Evolutionary conservation across 2,797 vertebrate genomes (phyloP).

Genomic region (Typhlichthys eigenmanni): DNA sequence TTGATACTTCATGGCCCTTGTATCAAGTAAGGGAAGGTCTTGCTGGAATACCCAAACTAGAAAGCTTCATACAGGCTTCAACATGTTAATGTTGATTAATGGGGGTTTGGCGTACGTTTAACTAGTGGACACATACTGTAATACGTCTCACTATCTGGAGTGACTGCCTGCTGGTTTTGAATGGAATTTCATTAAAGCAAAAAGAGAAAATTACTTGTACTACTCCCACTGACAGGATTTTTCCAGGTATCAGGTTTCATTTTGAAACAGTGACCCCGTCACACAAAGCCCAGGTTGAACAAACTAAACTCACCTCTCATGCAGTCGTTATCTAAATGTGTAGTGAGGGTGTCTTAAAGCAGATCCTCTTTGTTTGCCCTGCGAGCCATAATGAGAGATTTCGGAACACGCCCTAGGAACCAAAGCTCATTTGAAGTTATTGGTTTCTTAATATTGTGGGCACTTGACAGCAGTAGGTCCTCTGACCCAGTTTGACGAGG

Average conservation of each 20-base stretch:
- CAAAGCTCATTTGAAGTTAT: slow-evolving; percentile 40
- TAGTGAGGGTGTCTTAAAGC: slow-evolving; percentile 33
- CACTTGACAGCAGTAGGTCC: slow-evolving; percentile 31
- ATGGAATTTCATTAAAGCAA: slow-evolving; percentile 62
- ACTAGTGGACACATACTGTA: slow-evolving; percentile 41
- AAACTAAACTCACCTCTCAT: slow-evolving; percentile 59
- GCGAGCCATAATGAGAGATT: slow-evolving; percentile 31
- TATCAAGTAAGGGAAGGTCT: slow-evolving; percentile 1
- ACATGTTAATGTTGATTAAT: slow-evolving; percentile 43
- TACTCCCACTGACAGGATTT: slow-evolving; percentile 60
- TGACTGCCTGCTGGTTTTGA: slow-evolving; percentile 50
- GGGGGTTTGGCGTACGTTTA: slow-evolving; percentile 42
- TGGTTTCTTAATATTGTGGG: slow-evolving; percentile 36
- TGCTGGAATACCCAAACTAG: neutral
- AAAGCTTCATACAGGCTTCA: slow-evolving; percentile 1
- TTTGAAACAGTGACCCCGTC: slow-evolving; percentile 60
- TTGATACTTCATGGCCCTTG: neutral
- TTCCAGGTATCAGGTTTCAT: slow-evolving; percentile 59
- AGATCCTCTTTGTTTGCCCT: slow-evolving; percentile 21
- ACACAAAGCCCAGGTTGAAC: slow-evolving; percentile 49
- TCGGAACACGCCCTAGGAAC: slow-evolving; percentile 26
- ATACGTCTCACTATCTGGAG: slow-evolving; percentile 31
- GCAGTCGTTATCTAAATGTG: slow-evolving; percentile 36
- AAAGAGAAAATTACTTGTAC: slow-evolving; percentile 61
- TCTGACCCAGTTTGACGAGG: slow-evolving; percentile 32